These are phyloP conservation scores for Vanessa cardui DNA, from an alignment of 2,888 invertebrate genomes.

Conservation along the genomic window DNA sequence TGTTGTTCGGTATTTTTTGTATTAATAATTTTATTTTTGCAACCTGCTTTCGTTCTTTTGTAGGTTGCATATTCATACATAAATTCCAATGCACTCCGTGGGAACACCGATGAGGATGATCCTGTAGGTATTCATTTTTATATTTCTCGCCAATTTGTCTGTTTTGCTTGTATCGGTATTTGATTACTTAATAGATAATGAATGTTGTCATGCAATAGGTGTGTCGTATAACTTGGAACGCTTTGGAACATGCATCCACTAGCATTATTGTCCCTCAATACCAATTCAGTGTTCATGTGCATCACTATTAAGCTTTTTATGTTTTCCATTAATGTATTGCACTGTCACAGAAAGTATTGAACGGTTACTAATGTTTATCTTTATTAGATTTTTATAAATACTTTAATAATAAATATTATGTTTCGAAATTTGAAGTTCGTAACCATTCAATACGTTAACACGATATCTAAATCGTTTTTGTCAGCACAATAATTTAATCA, in stretches of 20 bases:
- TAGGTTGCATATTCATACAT: constrained; percentile 85
- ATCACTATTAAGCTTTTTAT: constrained; percentile 21
- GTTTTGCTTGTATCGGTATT: constrained; percentile 24
- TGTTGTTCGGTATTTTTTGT: constrained; percentile 46
- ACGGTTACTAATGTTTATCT: not conserved
- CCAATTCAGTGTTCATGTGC: constrained; percentile 7
- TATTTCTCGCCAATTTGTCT: constrained; percentile 9
- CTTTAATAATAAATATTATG: too few relatives aligned
- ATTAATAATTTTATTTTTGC: constrained; percentile 70
- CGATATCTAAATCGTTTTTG: too few relatives aligned
- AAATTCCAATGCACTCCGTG: constrained; percentile 71
- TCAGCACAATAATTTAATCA: too few relatives aligned
- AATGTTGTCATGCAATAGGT: not conserved
- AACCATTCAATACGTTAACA: too few relatives aligned
- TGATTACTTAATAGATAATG: not conserved
- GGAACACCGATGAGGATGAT: constrained; percentile 83
- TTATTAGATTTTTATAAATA: too few relatives aligned
- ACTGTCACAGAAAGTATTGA: not conserved
- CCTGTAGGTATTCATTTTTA: constrained; percentile 86
- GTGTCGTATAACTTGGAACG: constrained; percentile 8
- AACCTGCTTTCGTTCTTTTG: constrained; percentile 83
- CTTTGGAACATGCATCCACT: constrained; percentile 13
- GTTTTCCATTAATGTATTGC: constrained; percentile 15
- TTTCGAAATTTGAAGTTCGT: too few relatives aligned
- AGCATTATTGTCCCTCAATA: not conserved